Conservation (phyloP, 2,113 vertebrate species). For the Eleginops maclovinus region DNA sequence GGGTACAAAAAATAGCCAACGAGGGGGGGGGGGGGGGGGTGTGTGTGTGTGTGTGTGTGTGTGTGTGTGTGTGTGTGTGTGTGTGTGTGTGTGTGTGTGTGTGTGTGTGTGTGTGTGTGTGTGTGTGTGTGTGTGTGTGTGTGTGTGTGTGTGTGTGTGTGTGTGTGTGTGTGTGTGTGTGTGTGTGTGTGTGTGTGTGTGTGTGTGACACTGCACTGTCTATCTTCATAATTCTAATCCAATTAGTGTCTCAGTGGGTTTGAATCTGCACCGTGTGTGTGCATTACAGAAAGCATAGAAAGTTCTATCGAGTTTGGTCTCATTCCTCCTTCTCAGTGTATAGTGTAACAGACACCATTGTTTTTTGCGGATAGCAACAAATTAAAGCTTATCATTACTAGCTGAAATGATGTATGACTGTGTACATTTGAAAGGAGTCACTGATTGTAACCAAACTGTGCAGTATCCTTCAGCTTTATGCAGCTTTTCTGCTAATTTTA, state of each 20-base stretch:
- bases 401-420: not conserved
- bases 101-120: no score
- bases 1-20: conserved; percentile 6
- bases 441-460: not conserved
- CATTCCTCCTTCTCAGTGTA: conserved; percentile 11
- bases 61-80: not conserved
- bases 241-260: conserved; percentile 53
- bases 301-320: not conserved
- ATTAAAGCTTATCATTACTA: not conserved
- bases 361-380: not conserved
- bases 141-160: no score
- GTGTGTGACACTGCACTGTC: conserved; percentile 21
- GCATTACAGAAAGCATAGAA: not conserved
- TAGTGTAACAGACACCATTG: not conserved
- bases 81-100: no score
- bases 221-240: conserved; percentile 53
- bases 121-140: no score
- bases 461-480: not conserved
- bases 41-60: not conserved
- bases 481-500: not conserved
- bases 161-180: no score
- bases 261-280: conserved; percentile 15
- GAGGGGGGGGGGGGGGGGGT: not conserved
- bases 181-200: no score
- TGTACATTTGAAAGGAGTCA: not conserved